Evolutionary conservation across 2,888 invertebrate genomes (phyloP).

Genomic region (Aspidiotus rigidus): DNA sequence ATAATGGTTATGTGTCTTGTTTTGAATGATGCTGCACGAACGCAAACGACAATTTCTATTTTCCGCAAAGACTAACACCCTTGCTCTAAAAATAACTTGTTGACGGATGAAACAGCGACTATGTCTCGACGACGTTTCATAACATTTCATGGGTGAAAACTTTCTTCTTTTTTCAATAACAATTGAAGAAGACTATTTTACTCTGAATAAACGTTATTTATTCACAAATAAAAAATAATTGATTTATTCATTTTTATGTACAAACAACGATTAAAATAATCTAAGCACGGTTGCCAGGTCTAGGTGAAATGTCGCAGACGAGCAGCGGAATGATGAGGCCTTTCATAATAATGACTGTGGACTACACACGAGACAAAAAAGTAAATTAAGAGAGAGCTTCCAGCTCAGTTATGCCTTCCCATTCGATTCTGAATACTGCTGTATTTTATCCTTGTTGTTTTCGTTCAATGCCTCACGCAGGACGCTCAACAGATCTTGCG

Average conservation of each 20-base stretch:
- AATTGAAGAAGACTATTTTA: too few species aligned
- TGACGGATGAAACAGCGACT: too few species aligned
- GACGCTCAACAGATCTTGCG: constrained; percentile 24
- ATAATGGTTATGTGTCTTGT: too few species aligned
- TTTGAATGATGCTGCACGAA: too few species aligned
- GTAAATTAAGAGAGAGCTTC: neutral
- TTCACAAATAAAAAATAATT: too few species aligned
- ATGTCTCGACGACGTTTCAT: too few species aligned
- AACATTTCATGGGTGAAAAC: too few species aligned
- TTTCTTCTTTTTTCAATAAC: too few species aligned
- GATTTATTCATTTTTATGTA: neutral
- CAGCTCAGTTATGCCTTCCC: constrained; percentile 4
- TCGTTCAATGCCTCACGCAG: constrained; percentile 27
- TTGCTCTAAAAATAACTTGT: too few species aligned
- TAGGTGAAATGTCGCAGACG: neutral
- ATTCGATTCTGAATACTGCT: constrained; percentile 9
- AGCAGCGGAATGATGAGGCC: constrained; percentile 14
- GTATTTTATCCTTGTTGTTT: constrained; percentile 11
- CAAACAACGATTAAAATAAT: neutral
- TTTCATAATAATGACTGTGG: neutral
- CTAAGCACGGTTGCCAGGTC: neutral
- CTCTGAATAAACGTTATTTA: too few species aligned
- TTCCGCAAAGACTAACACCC: too few species aligned
- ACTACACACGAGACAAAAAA: neutral
- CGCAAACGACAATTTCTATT: too few species aligned